These are phyloP conservation scores for Hymenochirus boettgeri DNA, from an alignment of 2,113 vertebrate species.

Conservation along the genomic window DNA sequence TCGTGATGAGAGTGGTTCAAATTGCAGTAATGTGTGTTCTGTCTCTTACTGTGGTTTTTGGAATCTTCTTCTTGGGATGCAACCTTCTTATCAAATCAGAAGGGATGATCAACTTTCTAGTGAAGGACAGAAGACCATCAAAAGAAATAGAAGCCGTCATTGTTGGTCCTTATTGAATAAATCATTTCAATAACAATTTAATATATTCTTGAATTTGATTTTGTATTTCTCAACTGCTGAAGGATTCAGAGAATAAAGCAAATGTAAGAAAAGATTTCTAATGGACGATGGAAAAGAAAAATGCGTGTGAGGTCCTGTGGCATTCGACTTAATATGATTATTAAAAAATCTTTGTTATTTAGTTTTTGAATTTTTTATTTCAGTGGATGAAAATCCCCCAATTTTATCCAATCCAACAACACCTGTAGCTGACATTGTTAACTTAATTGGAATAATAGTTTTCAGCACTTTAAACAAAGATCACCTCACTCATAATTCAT, in stretches of 20 bases:
- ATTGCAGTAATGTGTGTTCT: constrained; percentile 98
- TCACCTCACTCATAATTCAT: background rate
- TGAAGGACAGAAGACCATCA: constrained; percentile 89
- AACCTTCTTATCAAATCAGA: constrained; percentile 98
- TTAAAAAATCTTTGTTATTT: background rate
- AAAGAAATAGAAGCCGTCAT: constrained; percentile 91
- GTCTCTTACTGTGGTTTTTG: constrained; percentile 94
- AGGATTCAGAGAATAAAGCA: background rate
- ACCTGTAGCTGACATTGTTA: background rate
- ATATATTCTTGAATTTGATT: constrained; percentile 3
- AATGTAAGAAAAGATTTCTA: background rate
- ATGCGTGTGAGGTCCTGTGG: background rate
- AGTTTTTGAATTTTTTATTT: background rate
- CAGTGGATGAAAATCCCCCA: background rate
- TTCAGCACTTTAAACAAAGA: constrained; percentile 18
- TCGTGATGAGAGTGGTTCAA: constrained; percentile 93
- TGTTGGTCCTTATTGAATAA: constrained; percentile 80
- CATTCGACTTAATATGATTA: too few species aligned
- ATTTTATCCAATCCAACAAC: background rate
- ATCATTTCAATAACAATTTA: background rate
- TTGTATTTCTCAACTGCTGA: constrained; percentile 2
- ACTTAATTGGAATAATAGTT: background rate
- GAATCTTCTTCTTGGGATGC: constrained; percentile 95
- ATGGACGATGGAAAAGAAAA: background rate
- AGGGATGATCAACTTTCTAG: constrained; percentile 97